Base-by-base conservation (phyloP, 1,140 invertebrate species). In the Andrena cerasifolii region DNA sequence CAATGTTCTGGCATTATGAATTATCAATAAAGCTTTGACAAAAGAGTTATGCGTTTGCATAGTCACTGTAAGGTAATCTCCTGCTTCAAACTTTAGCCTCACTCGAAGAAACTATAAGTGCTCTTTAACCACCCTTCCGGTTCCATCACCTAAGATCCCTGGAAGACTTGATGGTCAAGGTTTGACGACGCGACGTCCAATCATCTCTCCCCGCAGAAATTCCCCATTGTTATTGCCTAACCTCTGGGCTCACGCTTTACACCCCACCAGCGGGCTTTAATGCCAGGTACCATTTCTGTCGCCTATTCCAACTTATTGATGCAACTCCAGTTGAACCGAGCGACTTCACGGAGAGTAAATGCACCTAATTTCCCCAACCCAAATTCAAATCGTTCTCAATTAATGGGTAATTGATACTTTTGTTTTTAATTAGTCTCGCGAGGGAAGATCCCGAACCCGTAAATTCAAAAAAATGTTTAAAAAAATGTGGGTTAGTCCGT, bases 181-280 rank as follows among this genome's bases (percentile, higher is more conserved):
- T 74, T 82, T 82, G 79, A 82, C 58, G 79, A 80, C 58, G 36
- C 70, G 56, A 67, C 45, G 24, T 67, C 61, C 78, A 74, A 80
- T 80, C 56, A 61, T 45, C 36, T 54, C 58, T 67, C 65, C 18
- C 47, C 5, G 36, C 31, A 24, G 45, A 53, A 18, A 54, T 40
- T 71, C 68, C 40, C 40, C 56, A 58, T 59, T 67, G 65, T 67
- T 53, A 53, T 47, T 24, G 21, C 36, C n/a, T 54, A 53, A 36
- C 31, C 28, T 21, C 16, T 3, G n/a, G 16, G 49, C 47, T 67
- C 36, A 67, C 31, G 47, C 31, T 67, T 53, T 67, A 67, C 65
- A 53, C 31, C 31, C 45, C 62, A 28, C 40, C 45, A 31, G 21
- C 16, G 53, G n/a, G 47, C 65, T 53, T 33, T 53, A n/a, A 36